Evolutionary conservation across 2,113 vertebrate species (phyloP), one percentile per base, ranked within the genome.

Genomic region (Jaculus jaculus): DNA sequence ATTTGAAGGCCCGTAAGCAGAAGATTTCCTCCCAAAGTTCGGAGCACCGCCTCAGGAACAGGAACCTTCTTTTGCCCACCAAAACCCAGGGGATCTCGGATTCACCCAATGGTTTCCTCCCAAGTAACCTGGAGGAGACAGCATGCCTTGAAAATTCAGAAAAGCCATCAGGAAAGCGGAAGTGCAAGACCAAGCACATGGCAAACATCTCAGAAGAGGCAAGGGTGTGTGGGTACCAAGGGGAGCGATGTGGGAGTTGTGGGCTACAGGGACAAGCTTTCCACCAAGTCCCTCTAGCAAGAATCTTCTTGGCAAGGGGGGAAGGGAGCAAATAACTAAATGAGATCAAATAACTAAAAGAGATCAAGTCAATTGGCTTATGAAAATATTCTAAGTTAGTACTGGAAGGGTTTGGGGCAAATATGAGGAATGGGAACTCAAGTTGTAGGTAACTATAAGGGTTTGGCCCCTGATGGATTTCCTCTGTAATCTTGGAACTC

Each of bases 171-270:
- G 99, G 99, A 97, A 99, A 99, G 96, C 99, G 99, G 94, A 99
- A 99, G 97, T 99, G 99, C 97, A 99, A 99, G 98, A 99, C 99
- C 97, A 99, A 99, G 95, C 99, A 99, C 96, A 97, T 99, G 89
- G 97, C 98, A 91, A 99, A 98, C 28, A 80, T 97, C 96, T 96
- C 97, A 21, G 99, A 99, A 0, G 99, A 99, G 94, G 96, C 97
- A 92, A 99, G 99, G 99, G 99, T 99, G 96, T 4, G 92, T 47
- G 69, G 90, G 34, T 37, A 4, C 66, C 7, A 37, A 68, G 39
- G 61, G 71, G 34, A 73, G 16, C 2, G 68, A 18, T 6, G 7
- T 32, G 42, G 18, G 12, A 21, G 30, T 28, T 39, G 37, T 39
- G 18, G 65, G 42, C 65, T 39, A 61, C 71, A 84, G 42, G 39